Conservation (phyloP, 2,888 invertebrate genomes). For the Coenonympha arcania region DNA sequence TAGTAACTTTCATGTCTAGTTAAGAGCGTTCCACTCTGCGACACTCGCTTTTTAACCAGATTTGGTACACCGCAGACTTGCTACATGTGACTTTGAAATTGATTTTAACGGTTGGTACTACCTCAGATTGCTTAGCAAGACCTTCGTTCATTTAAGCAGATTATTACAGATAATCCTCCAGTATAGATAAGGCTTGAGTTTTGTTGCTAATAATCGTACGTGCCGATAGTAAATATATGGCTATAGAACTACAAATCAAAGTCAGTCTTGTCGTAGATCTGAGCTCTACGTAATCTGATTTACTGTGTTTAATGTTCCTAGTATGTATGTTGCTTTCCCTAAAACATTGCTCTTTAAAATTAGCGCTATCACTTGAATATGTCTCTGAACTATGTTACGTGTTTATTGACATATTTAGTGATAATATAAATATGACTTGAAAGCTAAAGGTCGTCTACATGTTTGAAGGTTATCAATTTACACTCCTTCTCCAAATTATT, state of each 20-base stretch:
- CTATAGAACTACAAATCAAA: too few species aligned
- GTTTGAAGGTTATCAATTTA: too few species aligned
- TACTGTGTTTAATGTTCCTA: constrained; percentile 43
- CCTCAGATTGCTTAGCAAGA: too few species aligned
- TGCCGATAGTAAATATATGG: too few species aligned
- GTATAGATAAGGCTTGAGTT: too few species aligned
- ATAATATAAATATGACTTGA: background rate
- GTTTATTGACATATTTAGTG: background rate
- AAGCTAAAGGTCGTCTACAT: too few species aligned
- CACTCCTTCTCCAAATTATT: too few species aligned
- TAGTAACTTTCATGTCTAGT: constrained; percentile 22
- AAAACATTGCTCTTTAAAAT: constrained; percentile 38
- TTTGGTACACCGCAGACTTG: constrained; percentile 19
- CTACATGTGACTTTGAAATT: too few species aligned
- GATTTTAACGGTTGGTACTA: too few species aligned
- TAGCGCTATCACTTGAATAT: constrained; percentile 34
- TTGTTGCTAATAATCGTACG: too few species aligned
- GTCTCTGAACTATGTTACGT: background rate
- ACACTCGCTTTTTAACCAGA: constrained; percentile 28
- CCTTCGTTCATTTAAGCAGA: too few species aligned
- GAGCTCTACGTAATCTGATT: constrained; percentile 40
- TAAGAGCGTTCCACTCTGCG: constrained; percentile 24
- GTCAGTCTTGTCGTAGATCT: constrained; percentile 13
- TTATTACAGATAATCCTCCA: too few species aligned
- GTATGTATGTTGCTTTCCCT: constrained; percentile 36